Base-by-base conservation (phyloP, 2,113 vertebrate genomes). In the Morone saxatilis region DNA sequence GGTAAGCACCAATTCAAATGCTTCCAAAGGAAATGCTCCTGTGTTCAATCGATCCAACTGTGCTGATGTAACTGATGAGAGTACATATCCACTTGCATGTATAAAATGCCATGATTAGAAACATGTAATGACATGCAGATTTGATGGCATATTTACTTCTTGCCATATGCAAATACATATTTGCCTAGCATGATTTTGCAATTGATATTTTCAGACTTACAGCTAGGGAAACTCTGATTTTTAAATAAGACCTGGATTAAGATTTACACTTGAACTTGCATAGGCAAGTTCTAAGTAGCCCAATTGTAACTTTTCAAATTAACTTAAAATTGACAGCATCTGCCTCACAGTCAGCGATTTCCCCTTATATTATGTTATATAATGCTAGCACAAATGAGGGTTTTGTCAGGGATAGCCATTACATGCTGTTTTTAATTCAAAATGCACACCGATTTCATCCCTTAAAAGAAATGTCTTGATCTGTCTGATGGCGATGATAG, bases 21-120 rank as follows among this genome's bases (percentile, higher is more conserved):
- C 45, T 74, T 77, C 43, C 17, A 48, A 45, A 68, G 43, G 40
- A 85, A 70, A 70, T 4, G 2, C 41, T 70, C 31, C 14, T 41
- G 54, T 65, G 43, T 63, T 31, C 45, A 53, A 72, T 81, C 78
- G 72, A 61, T 31, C 14, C n/a, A 59, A 13, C 72, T 57, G 43
- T 60, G 47, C 47, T 74, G 56, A 43, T 38, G 36, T 45, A n/a
- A 56, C 20, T 71, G 14, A 61, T 72, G 51, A 45, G 13, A 40
- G 38, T 12, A 10, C 41, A 10, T 16, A 20, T 65, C 59, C 45
- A 54, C 51, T 41, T 20, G 31, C 36, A 66, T 41, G 45, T 56
- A 19, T 61, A 43, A 20, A 1, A 25, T 40, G 38, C 17, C 8
- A 36, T n/a, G 1, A n/a, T 7, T 31, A 41, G 1, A 0, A 63